phyloP scores from a whole-genome alignment of 2,113 vertebrate genomes.

The Silurus meridionalis region DNA sequence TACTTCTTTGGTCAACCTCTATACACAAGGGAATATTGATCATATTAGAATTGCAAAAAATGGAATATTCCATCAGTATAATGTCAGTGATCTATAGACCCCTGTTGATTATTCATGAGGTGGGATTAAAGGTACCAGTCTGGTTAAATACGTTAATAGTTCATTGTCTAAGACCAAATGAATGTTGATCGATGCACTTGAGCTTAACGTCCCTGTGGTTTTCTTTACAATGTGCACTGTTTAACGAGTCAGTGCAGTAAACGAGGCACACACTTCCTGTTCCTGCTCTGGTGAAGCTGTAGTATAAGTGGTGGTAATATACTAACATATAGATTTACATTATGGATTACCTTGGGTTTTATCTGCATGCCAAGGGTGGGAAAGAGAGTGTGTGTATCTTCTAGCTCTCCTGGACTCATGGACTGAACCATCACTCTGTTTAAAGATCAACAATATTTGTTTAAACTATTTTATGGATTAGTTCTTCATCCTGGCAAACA shows the following conservation, averaged over 20 bases:
- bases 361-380: neutral
- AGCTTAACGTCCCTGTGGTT: neutral
- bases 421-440: conserved; percentile 28
- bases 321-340: conserved; percentile 67
- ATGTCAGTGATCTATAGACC: conserved; percentile 34
- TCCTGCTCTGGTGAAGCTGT: conserved; percentile 61
- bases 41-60: conserved; percentile 58
- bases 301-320: conserved; percentile 61
- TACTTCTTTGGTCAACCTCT: neutral
- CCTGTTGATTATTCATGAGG: conserved; percentile 45
- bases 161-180: neutral
- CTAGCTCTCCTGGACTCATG: conserved; percentile 41
- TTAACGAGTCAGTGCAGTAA: conserved; percentile 48
- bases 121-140: neutral
- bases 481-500: neutral
- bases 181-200: neutral
- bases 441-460: conserved; percentile 29
- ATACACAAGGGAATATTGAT: conserved; percentile 49
- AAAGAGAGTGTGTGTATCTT: neutral
- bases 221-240: neutral
- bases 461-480: conserved; percentile 45
- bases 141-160: conserved; percentile 20
- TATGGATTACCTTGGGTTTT: conserved; percentile 64
- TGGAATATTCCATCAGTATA: conserved; percentile 45
- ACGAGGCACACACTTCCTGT: conserved; percentile 58